Evolutionary conservation across 53 echinoderm and acorn worm genomes (phyloP).

Genomic region (Luidia sarsii): DNA sequence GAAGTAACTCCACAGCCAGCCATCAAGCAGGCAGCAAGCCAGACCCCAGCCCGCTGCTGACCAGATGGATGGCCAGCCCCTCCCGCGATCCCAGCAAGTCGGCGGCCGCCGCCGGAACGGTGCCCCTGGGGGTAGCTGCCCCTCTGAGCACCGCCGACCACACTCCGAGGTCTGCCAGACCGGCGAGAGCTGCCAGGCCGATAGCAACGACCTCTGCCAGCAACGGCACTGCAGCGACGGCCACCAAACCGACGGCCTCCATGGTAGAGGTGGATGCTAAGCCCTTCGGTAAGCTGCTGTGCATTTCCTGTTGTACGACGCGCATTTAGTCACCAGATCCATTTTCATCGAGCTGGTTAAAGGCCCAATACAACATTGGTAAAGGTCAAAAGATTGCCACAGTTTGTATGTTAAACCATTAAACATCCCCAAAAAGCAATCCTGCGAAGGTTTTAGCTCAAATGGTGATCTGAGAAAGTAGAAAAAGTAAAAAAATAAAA

Average conservation of each 20-base stretch:
- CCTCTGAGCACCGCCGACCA: not conserved
- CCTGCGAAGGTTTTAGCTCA: too few relatives aligned
- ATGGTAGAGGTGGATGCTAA: conserved; percentile 21
- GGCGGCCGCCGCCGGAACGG: not conserved
- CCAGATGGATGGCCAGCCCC: too few relatives aligned
- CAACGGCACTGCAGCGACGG: not conserved
- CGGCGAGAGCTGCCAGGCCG: not conserved
- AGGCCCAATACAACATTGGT: too few relatives aligned
- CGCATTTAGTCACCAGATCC: too few relatives aligned
- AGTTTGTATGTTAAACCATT: too few relatives aligned
- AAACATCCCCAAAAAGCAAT: too few relatives aligned
- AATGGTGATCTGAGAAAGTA: too few relatives aligned
- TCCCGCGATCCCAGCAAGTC: conserved; percentile 19
- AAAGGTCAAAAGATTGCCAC: too few relatives aligned
- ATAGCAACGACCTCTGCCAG: too few relatives aligned
- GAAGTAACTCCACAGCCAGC: conserved; percentile 13
- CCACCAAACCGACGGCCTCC: not conserved
- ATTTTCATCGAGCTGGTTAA: too few relatives aligned
- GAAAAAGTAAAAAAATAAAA: too few relatives aligned
- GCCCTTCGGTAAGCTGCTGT: conserved; percentile 22
- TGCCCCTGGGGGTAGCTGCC: not conserved
- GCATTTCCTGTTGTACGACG: too few relatives aligned
- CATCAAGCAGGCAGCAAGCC: not conserved
- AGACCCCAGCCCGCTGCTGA: conserved; percentile 26
- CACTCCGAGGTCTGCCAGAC: not conserved